phyloP scores from a whole-genome alignment of 1,140 invertebrate genomes.

The Lasaia peninsularis region DNA sequence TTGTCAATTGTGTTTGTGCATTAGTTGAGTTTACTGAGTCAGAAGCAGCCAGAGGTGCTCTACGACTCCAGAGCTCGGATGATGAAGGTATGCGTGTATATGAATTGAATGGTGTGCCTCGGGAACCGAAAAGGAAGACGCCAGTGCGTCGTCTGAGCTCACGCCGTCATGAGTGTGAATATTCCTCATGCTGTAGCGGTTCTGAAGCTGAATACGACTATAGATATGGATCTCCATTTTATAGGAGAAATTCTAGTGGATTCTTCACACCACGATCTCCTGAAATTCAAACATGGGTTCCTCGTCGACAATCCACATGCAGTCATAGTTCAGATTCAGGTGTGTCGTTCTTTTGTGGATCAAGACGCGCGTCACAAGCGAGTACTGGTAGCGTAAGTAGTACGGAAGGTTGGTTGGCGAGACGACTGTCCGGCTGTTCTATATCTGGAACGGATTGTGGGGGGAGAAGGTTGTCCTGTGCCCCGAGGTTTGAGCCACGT shows the following conservation, averaged over 20 bases:
- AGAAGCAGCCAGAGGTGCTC: slow-evolving; percentile 88
- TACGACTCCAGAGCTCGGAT: slow-evolving; percentile 78
- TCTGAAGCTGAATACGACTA: slow-evolving; percentile 82
- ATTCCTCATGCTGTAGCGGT: slow-evolving; percentile 82
- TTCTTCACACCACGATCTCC: slow-evolving; percentile 76
- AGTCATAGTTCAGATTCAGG: slow-evolving; percentile 75
- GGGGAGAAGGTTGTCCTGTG: slow-evolving; percentile 72
- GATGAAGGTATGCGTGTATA: slow-evolving; percentile 76
- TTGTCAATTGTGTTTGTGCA: slow-evolving; percentile 89
- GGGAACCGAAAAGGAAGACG: slow-evolving; percentile 78
- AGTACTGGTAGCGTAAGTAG: slow-evolving; percentile 79
- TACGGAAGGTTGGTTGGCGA: slow-evolving; percentile 74
- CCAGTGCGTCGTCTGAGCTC: slow-evolving; percentile 64
- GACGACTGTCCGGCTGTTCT: slow-evolving; percentile 76
- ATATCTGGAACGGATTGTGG: slow-evolving; percentile 77
- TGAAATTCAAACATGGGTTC: slow-evolving; percentile 81
- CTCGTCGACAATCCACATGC: slow-evolving; percentile 79
- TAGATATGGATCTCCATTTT: slow-evolving; percentile 73
- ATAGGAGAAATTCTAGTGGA: slow-evolving; percentile 78
- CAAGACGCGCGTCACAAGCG: slow-evolving; percentile 76
- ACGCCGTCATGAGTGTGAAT: slow-evolving; percentile 68
- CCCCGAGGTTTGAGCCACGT: slow-evolving; percentile 78
- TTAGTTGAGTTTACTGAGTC: slow-evolving; percentile 93
- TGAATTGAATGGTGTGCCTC: slow-evolving; percentile 78
- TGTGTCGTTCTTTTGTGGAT: slow-evolving; percentile 79